Percentiles rank a stretch among this genome's conserved stretches.
Conservation (phyloP, 92 coral and sea anemone species). For the Galaxea fascicularis region DNA sequence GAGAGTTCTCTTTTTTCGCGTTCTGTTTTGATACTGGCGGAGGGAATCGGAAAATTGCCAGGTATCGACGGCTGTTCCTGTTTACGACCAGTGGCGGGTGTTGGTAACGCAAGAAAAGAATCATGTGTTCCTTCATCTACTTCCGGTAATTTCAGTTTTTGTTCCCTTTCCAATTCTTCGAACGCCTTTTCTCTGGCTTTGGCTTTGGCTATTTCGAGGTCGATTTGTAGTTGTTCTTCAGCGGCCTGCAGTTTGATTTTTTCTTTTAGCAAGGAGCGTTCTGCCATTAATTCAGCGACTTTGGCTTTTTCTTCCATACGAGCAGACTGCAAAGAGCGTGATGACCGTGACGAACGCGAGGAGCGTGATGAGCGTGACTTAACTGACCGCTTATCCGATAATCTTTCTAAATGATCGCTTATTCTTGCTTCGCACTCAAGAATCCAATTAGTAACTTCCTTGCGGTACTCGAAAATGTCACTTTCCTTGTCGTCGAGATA, state of each 20-base stretch:
- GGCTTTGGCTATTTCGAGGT: conserved; percentile 7
- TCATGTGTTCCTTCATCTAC: too few species aligned
- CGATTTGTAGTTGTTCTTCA: conserved; percentile 59
- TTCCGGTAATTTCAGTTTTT: too few species aligned
- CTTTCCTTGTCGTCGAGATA: conserved; percentile 5
- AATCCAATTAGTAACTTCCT: too few species aligned
- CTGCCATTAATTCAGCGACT: conserved; percentile 27
- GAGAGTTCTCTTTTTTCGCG: too few species aligned
- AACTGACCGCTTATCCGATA: conserved; percentile 10
- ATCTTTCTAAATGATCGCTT: too few species aligned
- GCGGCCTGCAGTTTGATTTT: conserved; percentile 26
- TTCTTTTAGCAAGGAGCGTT: background rate
- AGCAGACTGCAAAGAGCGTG: conserved; percentile 21
- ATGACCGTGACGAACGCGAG: conserved; percentile 12
- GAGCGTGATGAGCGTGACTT: conserved; percentile 1
- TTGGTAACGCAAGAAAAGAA: too few species aligned
- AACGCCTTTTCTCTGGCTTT: conserved; percentile 31
- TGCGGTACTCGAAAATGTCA: too few species aligned
- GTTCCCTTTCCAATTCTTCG: too few species aligned
- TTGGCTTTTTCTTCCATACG: conserved; percentile 28
- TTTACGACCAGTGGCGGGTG: too few species aligned
- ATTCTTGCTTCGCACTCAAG: too few species aligned
- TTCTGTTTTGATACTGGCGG: conserved; percentile 18
- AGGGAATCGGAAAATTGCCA: conserved; percentile 17
- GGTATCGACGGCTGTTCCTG: conserved; percentile 28